These are phyloP conservation scores for Brachyopa scutellaris DNA, from an alignment of 2,888 invertebrate genomes.

Conservation along the genomic window DNA sequence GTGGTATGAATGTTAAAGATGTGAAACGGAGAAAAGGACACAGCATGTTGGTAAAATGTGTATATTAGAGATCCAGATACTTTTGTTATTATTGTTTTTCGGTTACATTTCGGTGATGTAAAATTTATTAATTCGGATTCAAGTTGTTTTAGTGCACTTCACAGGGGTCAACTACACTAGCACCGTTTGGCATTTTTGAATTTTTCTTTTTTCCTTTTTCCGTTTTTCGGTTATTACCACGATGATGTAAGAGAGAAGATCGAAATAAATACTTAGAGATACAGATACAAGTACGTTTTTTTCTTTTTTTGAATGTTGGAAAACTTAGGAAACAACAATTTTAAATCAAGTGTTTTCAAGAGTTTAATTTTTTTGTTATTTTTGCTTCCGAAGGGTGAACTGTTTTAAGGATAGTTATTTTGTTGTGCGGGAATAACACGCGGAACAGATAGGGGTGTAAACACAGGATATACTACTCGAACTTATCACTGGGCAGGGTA, in stretches of 20 bases:
- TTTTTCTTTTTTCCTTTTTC: neutral
- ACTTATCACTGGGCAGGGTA: conserved; percentile 72
- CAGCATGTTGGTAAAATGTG: conserved; percentile 61
- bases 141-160: neutral
- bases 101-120: conserved; percentile 39
- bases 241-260: conserved; percentile 68
- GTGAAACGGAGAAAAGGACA: conserved; percentile 37
- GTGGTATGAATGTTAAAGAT: conserved; percentile 38
- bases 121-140: neutral
- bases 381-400: neutral
- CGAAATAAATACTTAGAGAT: conserved; percentile 27
- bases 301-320: neutral
- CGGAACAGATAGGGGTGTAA: conserved; percentile 73
- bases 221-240: conserved; percentile 4
- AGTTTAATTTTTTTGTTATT: neutral
- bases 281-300: conserved; percentile 18
- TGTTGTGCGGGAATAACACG: conserved; percentile 67
- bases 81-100: conserved; percentile 14
- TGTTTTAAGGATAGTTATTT: conserved; percentile 11
- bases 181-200: conserved; percentile 31
- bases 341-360: conserved; percentile 6
- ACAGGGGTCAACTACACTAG: neutral
- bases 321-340: neutral
- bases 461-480: conserved; percentile 72
- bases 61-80: conserved; percentile 53